A percentile compares a stretch with the other conserved stretches of the same genome.
phyloP scores from a whole-genome alignment of 2,113 vertebrate species.

The Laticauda laticaudata region DNA sequence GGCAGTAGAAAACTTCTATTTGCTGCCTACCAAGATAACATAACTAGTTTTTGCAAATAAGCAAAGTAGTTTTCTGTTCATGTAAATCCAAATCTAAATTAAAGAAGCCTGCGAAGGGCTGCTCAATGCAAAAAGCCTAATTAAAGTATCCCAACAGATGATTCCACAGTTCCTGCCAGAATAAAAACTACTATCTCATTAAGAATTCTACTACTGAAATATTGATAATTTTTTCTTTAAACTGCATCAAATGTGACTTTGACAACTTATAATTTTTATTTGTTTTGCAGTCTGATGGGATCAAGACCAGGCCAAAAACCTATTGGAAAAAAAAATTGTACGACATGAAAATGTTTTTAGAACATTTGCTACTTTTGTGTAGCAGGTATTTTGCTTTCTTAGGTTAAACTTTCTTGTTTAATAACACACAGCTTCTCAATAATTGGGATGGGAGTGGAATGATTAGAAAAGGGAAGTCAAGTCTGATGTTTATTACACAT shows the following conservation, averaged over 20 bases:
- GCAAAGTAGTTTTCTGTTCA: neutral
- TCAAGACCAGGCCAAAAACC: neutral
- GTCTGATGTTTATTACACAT: neutral
- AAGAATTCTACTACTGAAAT: neutral
- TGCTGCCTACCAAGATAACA: neutral
- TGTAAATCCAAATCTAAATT: neutral
- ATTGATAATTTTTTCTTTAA: neutral
- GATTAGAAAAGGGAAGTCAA: neutral
- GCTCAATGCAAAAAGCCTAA: neutral
- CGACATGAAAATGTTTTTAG: no score
- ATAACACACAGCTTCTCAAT: neutral
- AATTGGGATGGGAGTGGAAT: neutral
- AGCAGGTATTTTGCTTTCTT: neutral
- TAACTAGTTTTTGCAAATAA: neutral
- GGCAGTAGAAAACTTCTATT: neutral
- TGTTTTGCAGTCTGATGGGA: neutral
- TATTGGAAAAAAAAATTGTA: neutral
- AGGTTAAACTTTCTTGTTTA: neutral
- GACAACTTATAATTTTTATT: neutral
- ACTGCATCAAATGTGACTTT: neutral
- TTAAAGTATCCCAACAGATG: neutral
- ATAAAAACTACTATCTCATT: neutral
- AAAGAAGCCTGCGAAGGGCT: neutral
- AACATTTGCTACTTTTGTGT: neutral
- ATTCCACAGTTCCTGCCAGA: neutral